Base-by-base conservation (phyloP, 2,113 vertebrate genomes). In the Strigops habroptila region DNA sequence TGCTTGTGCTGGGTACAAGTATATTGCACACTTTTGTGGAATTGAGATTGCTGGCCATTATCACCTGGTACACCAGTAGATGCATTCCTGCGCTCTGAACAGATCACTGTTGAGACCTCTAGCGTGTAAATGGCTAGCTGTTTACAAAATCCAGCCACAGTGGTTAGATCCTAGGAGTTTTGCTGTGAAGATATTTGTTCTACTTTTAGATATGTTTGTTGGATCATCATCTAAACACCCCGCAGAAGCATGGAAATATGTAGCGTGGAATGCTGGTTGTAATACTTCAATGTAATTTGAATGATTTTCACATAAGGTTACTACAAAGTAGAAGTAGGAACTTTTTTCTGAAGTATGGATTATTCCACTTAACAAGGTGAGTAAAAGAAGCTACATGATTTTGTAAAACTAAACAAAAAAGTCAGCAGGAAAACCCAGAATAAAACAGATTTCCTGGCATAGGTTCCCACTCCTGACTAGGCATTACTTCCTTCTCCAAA, bases 131-230 rank as follows among this genome's bases (percentile, higher is more conserved):
- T 18, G 23, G 35, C 5, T 6, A n/a, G 46, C 31, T n/a, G 81
- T 59, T 35, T 35, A 59, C 33, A 24, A 94, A 95, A 63, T 86
- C 24, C 23, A 83, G n/a, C 37, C 5, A 24, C 21, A 11, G 39
- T 39, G 13, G 31, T 46, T 91, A 33, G 28, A 59, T 63, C 44
- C 28, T 12, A 39, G 41, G 41, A 88, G 43, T 80, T 94, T 75
- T 83, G 35, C 27, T 81, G 25, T 75, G 62, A 55, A 87, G 83
- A 31, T 41, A 6, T 85, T 90, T 86, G 15, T 77, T 95, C 25
- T 86, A 12, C 43, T 81, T 93, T 78, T 60, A 70, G 44, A 9
- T 71, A 27, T 16, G 35, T 79, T 77, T 39, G 49, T 21, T 65
- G 31, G 30, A 17, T 63, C 88, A 41, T 86, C 44, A 43, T 69